Evolutionary conservation across 2,888 invertebrate species (phyloP).

Genomic region (Cantharis nigra): DNA sequence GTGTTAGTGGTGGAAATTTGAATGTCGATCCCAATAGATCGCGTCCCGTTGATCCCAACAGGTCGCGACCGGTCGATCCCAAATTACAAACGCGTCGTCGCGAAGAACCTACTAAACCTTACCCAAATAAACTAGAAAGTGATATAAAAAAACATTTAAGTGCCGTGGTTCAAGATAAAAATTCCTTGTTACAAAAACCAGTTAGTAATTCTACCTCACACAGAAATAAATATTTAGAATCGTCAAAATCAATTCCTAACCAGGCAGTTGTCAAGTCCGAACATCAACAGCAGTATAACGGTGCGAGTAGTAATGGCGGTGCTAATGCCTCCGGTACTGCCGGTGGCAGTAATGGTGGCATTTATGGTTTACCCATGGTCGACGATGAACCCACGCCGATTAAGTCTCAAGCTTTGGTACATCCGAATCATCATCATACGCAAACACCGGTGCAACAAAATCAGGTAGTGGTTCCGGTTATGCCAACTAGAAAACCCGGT

Average conservation of each 20-base stretch:
- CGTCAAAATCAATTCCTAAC: conserved; percentile 21
- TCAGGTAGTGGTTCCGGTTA: conserved; percentile 2
- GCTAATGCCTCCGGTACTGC: background rate
- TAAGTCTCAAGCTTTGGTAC: background rate
- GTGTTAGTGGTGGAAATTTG: conserved; percentile 36
- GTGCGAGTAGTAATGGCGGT: background rate
- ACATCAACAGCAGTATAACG: conserved; percentile 1
- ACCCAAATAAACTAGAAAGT: conserved; percentile 41
- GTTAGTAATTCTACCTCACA: conserved; percentile 49
- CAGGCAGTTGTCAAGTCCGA: conserved; percentile 4
- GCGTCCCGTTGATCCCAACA: conserved; percentile 34
- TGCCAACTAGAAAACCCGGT: conserved; percentile 61
- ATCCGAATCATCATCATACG: background rate
- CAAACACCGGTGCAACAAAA: conserved; percentile 18
- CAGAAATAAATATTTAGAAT: conserved; percentile 41
- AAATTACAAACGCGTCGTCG: conserved; percentile 40
- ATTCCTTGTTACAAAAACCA: conserved; percentile 45
- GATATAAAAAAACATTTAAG: conserved; percentile 47
- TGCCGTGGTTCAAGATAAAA: conserved; percentile 44
- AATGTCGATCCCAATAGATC: conserved; percentile 37
- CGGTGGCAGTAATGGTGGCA: background rate
- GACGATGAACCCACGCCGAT: background rate
- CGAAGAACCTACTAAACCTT: conserved; percentile 42
- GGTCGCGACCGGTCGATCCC: conserved; percentile 38
- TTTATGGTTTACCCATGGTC: background rate